Percentiles rank a stretch among this genome's conserved stretches.
Evolutionary conservation across 2,888 invertebrate genomes (phyloP).

Genomic region (Meiosimyza platycephala): DNA sequence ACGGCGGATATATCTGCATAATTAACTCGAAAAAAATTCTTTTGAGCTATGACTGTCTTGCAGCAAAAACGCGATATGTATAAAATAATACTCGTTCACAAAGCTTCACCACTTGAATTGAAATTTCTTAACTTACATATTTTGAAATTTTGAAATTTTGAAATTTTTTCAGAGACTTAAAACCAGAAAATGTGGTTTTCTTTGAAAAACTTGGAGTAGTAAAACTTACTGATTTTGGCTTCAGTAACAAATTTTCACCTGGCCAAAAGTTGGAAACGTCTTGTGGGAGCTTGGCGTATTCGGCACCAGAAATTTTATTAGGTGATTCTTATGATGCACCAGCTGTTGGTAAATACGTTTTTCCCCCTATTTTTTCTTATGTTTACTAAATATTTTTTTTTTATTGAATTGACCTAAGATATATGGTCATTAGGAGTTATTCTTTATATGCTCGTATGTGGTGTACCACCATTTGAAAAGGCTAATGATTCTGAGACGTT

Average conservation of each 20-base stretch:
- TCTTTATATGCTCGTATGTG: conserved; percentile 97
- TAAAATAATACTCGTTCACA: no score
- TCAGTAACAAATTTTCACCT: conserved; percentile 95
- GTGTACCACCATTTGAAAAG: conserved; percentile 97
- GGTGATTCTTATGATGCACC: conserved; percentile 99
- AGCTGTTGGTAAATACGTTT: conserved; percentile 83
- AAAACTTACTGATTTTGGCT: conserved; percentile 98
- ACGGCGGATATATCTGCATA: no score
- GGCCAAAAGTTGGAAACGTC: conserved; percentile 97
- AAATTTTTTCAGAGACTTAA: conserved; percentile 80
- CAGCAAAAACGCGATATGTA: no score
- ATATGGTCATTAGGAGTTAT: conserved; percentile 99
- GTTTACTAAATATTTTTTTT: conserved; percentile 33
- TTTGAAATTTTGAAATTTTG: conserved; percentile 22
- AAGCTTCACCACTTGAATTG: no score
- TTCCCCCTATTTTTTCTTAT: neutral
- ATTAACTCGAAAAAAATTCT: no score
- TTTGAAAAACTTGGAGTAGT: conserved; percentile 97
- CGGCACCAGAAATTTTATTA: conserved; percentile 97
- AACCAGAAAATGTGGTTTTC: conserved; percentile 99
- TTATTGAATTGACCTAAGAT: conserved; percentile 71
- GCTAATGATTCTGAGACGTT: conserved; percentile 99
- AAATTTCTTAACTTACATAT: neutral
- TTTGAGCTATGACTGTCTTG: no score
- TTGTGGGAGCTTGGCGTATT: conserved; percentile 98